Evolutionary conservation across 1,140 invertebrate species (phyloP), one percentile per base, ranked within the genome.

Genomic region (Eupristina koningsbergeri): DNA sequence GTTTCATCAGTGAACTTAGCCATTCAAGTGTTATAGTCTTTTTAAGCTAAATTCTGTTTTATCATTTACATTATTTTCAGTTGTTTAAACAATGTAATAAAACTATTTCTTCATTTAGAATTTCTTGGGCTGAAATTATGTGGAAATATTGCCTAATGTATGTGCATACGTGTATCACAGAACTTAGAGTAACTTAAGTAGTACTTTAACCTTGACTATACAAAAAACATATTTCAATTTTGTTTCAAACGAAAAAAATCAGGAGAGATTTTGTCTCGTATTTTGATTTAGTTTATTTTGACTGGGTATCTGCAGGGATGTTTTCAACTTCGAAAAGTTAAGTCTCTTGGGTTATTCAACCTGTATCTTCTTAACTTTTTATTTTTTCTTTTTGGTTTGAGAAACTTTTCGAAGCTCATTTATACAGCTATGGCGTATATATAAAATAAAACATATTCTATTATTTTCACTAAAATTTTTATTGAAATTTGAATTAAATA

Each of bases 31-130:
- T 15, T 77, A 15, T 34, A 76, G 34, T 50, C n/a, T 5, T 64
- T 7, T 47, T 5, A 36, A 29, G 61, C 29, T 63, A 34, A 45
- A 26, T 39, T 31, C 19, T 31, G 2, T 85, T 81, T 81, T 77
- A n/a, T n/a, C n/a, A n/a, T n/a, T n/a, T n/a, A n/a, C n/a, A n/a
- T n/a, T n/a, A n/a, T n/a, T n/a, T n/a, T n/a, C n/a, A n/a, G n/a
- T n/a, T n/a, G n/a, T n/a, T n/a, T n/a, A n/a, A n/a, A n/a, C n/a
- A n/a, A n/a, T n/a, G n/a, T n/a, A n/a, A n/a, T n/a, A n/a, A n/a
- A n/a, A n/a, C n/a, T n/a, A n/a, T n/a, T n/a, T 87, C 83, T 86
- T 87, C 78, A 81, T 87, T 86, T 86, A 81, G 80, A 81, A 47
- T 64, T 80, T 41, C 74, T 64, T n/a, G 75, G 26, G 79, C 58